Evolutionary conservation across 2,797 vertebrate species (phyloP), one percentile per base, ranked within the genome.

Genomic region (Sebastes baramenuke): DNA sequence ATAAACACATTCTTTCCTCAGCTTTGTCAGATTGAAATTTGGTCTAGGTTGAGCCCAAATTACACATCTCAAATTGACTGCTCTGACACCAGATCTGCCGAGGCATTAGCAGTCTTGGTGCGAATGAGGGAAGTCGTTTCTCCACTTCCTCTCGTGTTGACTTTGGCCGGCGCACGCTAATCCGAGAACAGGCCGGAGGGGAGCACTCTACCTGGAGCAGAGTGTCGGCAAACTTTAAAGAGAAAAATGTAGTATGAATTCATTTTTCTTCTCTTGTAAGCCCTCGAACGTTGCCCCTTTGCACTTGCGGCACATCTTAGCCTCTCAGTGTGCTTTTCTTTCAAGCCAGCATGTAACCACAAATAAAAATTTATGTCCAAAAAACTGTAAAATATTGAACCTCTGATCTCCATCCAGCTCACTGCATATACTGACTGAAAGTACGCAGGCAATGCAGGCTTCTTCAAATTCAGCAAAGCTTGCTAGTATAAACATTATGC

Each of bases 51-150:
- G 30, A 81, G 80, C 66, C 69, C 59, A 84, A 72, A 88, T 77
- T 59, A 77, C 58, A 72, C 75, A 77, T 86, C 82, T 84, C 72
- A 86, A 86, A 90, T 27, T 59, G 59, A 84, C 80, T 62, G 72
- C 81, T 82, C 83, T 72, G 81, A 90, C 90, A 91, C 81, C 80
- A 86, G 84, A 89, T 92, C 86, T 82, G 79, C 32, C 22, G 66
- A 75, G 80, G 86, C 75, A 90, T 94, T 94, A 93, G 89, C 70
- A 82, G 91, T 71, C 84, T 58, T 66, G 79, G 86, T 93, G 93
- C 76, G 72, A 96, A 93, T 66, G 88, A 93, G 92, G 75, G 79
- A 92, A 91, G 86, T 84, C 24, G 52, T 94, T 93, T 91, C 89
- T 81, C 85, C 68, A 81, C 89, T 91, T 92, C 84, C 85, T 81